Evolutionary conservation across 2,888 invertebrate species (phyloP), one percentile per base, ranked within the genome.

Genomic region (Sphinx pinastri): DNA sequence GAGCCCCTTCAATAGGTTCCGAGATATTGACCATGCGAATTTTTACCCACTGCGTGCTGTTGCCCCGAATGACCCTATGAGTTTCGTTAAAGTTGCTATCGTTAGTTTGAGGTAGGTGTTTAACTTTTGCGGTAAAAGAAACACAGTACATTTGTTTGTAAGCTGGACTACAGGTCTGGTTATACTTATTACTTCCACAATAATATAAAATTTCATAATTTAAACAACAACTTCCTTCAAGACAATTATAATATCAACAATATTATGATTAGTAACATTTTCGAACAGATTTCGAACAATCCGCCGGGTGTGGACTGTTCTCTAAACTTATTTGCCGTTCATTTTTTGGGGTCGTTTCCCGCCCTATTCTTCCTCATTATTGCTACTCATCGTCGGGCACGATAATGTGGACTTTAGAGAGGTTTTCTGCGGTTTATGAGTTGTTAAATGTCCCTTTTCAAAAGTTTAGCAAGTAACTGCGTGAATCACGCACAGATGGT

Each of bases 271-370:
- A 11, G 60, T 63, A 49, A 63, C 63, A 49, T 63, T n/a, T n/a
- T n/a, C n/a, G n/a, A n/a, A n/a, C n/a, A n/a, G n/a, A n/a, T n/a
- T 19, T 63, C 19, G 60, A n/a, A n/a, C 14, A 49, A 12, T 63
- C 63, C 19, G 11, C n/a, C 12, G 63, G 19, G 47, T 63, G 49
- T 19, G 49, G 19, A 49, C 19, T 49, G 63, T 63, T 63, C 60
- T 11, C 45, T 45, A 49, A 49, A 63, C 19, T 19, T 13, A 13
- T 63, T 63, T 49, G 49, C 19, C 13, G 49, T 63, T 49, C 47
- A 25, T 63, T 63, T 63, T n/a, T 63, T 49, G 19, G 49, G 49
- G 13, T 63, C 49, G 19, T 47, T 63, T 63, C 47, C 49, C 49
- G 63, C 49, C 45, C 45, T 38, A 45, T 45, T 60, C 12, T 16